Evolutionary conservation across 2,888 invertebrate genomes (phyloP).

Genomic region (Himalopsyche japonica): DNA sequence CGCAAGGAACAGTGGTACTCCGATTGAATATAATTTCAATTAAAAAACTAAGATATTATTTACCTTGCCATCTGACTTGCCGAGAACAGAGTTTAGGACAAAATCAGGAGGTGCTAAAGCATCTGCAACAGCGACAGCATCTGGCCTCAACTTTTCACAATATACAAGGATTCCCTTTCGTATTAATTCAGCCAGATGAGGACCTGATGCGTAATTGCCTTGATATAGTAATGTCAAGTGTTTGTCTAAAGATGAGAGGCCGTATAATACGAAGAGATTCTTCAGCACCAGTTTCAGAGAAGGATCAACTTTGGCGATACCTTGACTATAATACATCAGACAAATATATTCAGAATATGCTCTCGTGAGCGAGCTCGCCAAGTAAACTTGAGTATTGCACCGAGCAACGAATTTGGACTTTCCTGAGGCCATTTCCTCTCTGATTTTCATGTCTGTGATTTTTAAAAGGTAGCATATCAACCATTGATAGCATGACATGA

Average conservation of each 20-base stretch:
- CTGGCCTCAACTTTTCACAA: slow-evolving; percentile 72
- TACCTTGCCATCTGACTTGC: slow-evolving; percentile 82
- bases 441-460: slow-evolving; percentile 67
- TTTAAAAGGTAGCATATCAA: slow-evolving; percentile 78
- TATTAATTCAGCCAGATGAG: slow-evolving; percentile 62
- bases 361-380: slow-evolving; percentile 72
- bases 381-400: slow-evolving; percentile 80
- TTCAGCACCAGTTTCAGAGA: slow-evolving; percentile 57
- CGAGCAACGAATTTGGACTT: slow-evolving; percentile 74
- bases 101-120: slow-evolving; percentile 89
- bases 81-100: slow-evolving; percentile 84
- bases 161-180: slow-evolving; percentile 69
- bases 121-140: slow-evolving; percentile 79
- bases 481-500: slow-evolving; percentile 78
- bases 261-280: slow-evolving; percentile 51
- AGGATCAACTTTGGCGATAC: slow-evolving; percentile 51
- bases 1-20: no score
- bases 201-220: slow-evolving; percentile 62
- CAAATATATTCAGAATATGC: slow-evolving; percentile 77
- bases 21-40: no score
- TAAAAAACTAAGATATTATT: slow-evolving; percentile 41
- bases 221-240: slow-evolving; percentile 75
- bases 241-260: slow-evolving; percentile 63
- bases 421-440: slow-evolving; percentile 59
- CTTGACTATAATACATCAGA: slow-evolving; percentile 58